Evolutionary conservation across 2,888 invertebrate species (phyloP), one percentile per base, ranked within the genome.

Genomic region (Anorthoa munda): DNA sequence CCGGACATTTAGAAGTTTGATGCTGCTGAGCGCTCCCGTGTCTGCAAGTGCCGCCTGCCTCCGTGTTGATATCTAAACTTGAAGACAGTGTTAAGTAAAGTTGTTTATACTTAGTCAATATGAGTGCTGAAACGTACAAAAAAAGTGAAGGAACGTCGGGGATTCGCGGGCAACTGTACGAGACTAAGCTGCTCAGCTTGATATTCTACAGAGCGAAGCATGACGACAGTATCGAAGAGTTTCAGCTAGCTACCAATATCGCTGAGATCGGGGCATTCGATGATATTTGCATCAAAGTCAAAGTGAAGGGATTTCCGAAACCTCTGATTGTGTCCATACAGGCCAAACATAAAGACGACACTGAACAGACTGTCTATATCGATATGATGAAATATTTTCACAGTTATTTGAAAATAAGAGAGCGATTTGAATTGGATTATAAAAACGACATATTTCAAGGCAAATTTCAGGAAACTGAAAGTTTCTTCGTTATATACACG

Each of bases 211-310:
- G 82, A 71, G 61, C 75, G 12, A 39, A 70, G 11, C 66, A 70
- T 21, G 69, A 86, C 53, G 39, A 75, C 0, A 46, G 53, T 39
- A 59, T 86, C 9, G 58, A 71, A 46, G 66, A 83, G 18, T 82
- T 86, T 53, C 63, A 78, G 17, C 59, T 86, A 48, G 84, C 81
- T 15, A 78, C 85, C 7, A 86, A 86, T 64, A 72, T 86, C 51
- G 78, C 75, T 15, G 63, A 71, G 1, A 58, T 81, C 0, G 86
- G 81, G 0, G 76, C 74, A 2, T 81, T 86, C 15, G 85, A 86
- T 51, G 86, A 86, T n/a, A 74, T 86, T 26, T 82, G 78, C 61
- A 59, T 85, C 3, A 86, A 65, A 72, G 72, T 68, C 0, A 80
- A 73, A 51, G 39, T 75, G 1, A 65, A 76, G 5, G 74, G 63